A percentile compares a stretch with the other conserved stretches of the same genome.
Evolutionary conservation across 2,113 vertebrate species (phyloP).

Genomic region (Pelecanus crispus): DNA sequence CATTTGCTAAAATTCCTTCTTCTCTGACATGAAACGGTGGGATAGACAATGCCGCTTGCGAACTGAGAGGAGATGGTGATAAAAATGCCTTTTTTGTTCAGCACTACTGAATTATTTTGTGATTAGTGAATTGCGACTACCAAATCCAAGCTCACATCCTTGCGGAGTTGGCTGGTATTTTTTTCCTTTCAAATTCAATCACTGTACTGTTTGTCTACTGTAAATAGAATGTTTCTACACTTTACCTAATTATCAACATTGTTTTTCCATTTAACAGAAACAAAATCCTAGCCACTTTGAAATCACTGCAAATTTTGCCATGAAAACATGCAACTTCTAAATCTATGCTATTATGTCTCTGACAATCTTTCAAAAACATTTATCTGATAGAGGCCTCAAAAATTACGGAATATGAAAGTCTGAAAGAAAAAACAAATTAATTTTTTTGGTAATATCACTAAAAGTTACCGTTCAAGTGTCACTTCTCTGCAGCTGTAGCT

Average conservation of each 20-base stretch:
- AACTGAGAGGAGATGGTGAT: slow-evolving; percentile 76
- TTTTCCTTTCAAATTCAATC: slow-evolving; percentile 41
- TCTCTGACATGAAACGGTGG: slow-evolving; percentile 74
- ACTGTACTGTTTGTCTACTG: slow-evolving; percentile 44
- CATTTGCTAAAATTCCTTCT: slow-evolving; percentile 81
- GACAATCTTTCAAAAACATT: neutral
- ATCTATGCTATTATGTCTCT: neutral
- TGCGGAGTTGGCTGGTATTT: neutral
- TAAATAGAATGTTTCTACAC: slow-evolving; percentile 44
- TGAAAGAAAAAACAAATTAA: neutral
- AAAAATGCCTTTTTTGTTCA: slow-evolving; percentile 42
- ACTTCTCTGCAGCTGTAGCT: neutral
- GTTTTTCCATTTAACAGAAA: slow-evolving; percentile 3
- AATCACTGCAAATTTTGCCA: slow-evolving; percentile 27
- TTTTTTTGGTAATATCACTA: neutral
- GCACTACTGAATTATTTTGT: neutral
- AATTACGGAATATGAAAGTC: neutral
- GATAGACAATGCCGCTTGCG: slow-evolving; percentile 75
- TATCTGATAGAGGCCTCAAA: neutral
- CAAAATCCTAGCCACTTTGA: neutral
- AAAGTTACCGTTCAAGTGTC: neutral
- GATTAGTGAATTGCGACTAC: slow-evolving; percentile 21
- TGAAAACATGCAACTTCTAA: neutral
- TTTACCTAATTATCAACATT: slow-evolving; percentile 4
- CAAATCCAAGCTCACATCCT: slow-evolving; percentile 1